phyloP scores from a whole-genome alignment of 1,140 invertebrate species.

The Teleogryllus occipitalis region DNA sequence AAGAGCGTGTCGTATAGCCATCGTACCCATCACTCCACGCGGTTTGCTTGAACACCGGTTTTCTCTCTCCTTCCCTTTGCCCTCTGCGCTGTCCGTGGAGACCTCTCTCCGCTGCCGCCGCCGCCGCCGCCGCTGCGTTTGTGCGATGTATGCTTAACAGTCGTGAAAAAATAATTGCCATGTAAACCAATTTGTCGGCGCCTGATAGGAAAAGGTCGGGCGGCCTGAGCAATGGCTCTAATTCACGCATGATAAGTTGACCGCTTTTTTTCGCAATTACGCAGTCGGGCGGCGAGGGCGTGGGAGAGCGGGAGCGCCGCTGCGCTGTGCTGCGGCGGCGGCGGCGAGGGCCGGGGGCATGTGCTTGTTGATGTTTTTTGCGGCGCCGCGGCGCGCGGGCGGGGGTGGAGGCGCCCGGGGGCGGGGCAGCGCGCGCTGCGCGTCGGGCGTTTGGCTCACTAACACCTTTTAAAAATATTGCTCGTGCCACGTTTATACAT shows the following conservation, averaged over 20 bases:
- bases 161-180: constrained; percentile 2
- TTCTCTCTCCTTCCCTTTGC: too few species aligned
- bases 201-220: neutral
- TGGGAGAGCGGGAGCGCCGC: neutral
- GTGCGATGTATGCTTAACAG: neutral
- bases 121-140: too few species aligned
- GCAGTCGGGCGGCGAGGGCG: too few species aligned
- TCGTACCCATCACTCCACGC: too few species aligned
- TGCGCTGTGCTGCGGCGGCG: neutral
- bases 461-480: constrained; percentile 5
- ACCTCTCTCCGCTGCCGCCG: too few species aligned
- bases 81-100: neutral
- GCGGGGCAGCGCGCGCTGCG: too few species aligned
- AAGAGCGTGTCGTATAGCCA: too few species aligned
- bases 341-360: neutral
- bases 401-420: neutral
- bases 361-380: neutral
- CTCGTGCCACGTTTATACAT: constrained; percentile 3
- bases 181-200: neutral
- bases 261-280: constrained; percentile 4
- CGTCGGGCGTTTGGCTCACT: neutral
- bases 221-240: neutral
- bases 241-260: constrained; percentile 4
- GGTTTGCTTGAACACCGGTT: too few species aligned
- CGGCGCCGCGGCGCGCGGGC: too few species aligned